Conservation (phyloP, 1,140 invertebrate genomes). For the Tetranychus urticae region DNA sequence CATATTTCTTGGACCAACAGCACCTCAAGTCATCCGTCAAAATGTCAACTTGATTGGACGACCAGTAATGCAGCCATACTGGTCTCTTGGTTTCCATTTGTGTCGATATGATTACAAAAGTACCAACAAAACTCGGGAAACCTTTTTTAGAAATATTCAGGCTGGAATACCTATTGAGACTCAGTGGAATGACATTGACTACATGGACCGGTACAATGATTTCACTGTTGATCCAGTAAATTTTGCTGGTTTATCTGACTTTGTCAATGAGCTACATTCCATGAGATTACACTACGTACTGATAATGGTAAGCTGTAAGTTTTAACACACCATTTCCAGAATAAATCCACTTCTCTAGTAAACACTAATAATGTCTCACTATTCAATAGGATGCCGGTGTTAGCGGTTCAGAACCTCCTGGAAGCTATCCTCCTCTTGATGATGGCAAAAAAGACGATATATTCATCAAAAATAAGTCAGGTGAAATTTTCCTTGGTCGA, state of each 20-base stretch:
- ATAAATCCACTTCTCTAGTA: not conserved
- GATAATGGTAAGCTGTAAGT: not conserved
- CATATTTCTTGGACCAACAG: slow-evolving; percentile 42
- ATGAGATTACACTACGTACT: not conserved
- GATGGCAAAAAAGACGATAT: not conserved
- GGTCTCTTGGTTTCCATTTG: slow-evolving; percentile 24
- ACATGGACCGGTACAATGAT: not conserved
- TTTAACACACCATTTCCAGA: not conserved
- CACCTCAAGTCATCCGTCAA: slow-evolving; percentile 28
- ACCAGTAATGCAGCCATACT: slow-evolving; percentile 23
- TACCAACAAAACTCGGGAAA: slow-evolving; percentile 33
- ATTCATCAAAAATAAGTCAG: not conserved
- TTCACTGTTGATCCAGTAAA: not conserved
- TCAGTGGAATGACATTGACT: slow-evolving; percentile 10
- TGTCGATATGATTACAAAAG: slow-evolving; percentile 42
- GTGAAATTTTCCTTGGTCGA: not conserved
- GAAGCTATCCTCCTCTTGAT: not conserved
- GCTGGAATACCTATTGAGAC: slow-evolving; percentile 22
- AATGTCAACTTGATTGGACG: slow-evolving; percentile 19
- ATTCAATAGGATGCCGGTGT: not conserved
- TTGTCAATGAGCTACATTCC: not conserved
- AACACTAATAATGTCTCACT: not conserved
- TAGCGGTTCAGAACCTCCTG: not conserved
- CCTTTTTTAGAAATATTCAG: slow-evolving; percentile 17
- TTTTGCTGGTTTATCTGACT: not conserved